Percentiles rank a stretch among this genome's conserved stretches.
These are phyloP conservation scores for Sphaerodactylus townsendi DNA, from an alignment of 2,113 vertebrate genomes.

Conservation along the genomic window DNA sequence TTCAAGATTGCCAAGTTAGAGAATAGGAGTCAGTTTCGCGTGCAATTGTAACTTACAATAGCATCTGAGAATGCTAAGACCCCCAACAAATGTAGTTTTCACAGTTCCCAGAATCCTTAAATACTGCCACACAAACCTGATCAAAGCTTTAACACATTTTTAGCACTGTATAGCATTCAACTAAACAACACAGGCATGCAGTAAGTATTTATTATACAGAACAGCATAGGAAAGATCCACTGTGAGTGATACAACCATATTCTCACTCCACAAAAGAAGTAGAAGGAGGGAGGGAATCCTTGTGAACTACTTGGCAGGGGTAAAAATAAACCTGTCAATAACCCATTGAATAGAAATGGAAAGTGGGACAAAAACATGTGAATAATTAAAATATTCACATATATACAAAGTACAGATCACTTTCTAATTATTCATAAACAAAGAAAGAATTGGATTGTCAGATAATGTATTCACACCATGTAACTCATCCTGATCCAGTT, in stretches of 20 bases:
- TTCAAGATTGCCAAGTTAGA: neutral
- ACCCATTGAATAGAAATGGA: neutral
- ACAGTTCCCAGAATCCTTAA: neutral
- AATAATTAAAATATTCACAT: slow-evolving; percentile 13
- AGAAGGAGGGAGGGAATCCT: neutral
- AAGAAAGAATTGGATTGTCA: neutral
- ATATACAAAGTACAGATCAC: neutral
- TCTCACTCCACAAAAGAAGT: neutral
- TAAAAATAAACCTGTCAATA: neutral
- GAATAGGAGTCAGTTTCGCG: neutral
- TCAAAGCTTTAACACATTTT: neutral
- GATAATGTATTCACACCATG: slow-evolving; percentile 30
- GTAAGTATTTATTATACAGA: too few relatives aligned
- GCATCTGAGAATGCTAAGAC: neutral
- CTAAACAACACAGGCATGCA: neutral
- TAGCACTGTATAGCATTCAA: neutral
- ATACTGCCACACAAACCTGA: neutral
- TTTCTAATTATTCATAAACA: neutral
- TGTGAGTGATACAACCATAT: neutral
- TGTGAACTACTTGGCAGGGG: neutral
- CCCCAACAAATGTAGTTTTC: too few relatives aligned
- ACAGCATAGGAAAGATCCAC: neutral
- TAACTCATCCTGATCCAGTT: slow-evolving; percentile 37
- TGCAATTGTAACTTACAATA: neutral
- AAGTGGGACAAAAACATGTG: neutral